Evolutionary conservation across 2,888 invertebrate genomes (phyloP).

Genomic region (Arge pagana): DNA sequence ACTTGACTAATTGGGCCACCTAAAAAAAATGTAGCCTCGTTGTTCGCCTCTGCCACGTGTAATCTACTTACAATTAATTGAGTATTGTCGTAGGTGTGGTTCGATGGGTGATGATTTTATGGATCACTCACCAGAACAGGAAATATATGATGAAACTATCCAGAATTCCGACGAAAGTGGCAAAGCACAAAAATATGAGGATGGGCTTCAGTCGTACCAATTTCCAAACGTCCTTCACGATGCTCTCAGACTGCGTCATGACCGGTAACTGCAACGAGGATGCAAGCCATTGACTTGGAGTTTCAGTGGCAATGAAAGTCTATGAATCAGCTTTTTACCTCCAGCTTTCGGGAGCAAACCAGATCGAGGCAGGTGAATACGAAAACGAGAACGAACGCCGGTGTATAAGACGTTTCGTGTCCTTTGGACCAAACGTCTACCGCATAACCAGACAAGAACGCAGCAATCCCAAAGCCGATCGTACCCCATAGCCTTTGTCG

Average conservation of each 20-base stretch:
- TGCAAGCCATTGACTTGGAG: slow-evolving; percentile 13
- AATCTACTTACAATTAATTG: neutral
- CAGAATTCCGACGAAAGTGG: slow-evolving; percentile 75
- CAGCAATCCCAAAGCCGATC: slow-evolving; percentile 76
- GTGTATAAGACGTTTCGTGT: slow-evolving; percentile 70
- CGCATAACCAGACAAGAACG: slow-evolving; percentile 71
- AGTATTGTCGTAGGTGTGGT: neutral
- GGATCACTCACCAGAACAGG: slow-evolving; percentile 76
- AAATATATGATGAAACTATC: slow-evolving; percentile 83
- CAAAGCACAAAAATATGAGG: slow-evolving; percentile 72
- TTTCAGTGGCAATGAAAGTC: neutral
- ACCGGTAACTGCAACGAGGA: slow-evolving; percentile 66
- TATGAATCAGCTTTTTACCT: slow-evolving; percentile 56
- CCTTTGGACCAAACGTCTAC: slow-evolving; percentile 69
- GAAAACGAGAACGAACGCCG: slow-evolving; percentile 72
- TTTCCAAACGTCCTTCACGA: slow-evolving; percentile 68
- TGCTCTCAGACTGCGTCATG: slow-evolving; percentile 69
- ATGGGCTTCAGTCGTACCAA: slow-evolving; percentile 70
- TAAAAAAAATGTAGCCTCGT: too few relatives aligned
- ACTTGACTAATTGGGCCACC: too few relatives aligned
- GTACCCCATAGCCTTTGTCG: slow-evolving; percentile 84
- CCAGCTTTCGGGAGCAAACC: slow-evolving; percentile 67
- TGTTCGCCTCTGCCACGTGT: too few relatives aligned
- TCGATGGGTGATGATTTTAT: too few relatives aligned
- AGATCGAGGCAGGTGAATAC: slow-evolving; percentile 70